Conservation (phyloP, 2,888 invertebrate genomes). For the Habrosyne pyritoides region DNA sequence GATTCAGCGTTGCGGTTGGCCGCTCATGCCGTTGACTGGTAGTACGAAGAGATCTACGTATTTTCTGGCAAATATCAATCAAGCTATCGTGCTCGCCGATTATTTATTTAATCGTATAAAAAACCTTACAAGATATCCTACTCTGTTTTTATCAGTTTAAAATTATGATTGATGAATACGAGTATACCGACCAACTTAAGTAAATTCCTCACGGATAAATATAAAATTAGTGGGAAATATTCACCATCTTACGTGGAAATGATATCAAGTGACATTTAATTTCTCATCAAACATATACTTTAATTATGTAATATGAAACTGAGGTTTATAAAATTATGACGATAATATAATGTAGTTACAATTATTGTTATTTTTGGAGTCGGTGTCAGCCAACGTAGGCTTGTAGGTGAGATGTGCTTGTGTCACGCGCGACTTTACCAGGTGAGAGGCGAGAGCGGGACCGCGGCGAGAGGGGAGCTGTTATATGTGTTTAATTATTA, state of each 20-base stretch:
- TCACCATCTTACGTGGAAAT: background rate
- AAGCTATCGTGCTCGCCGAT: constrained; percentile 19
- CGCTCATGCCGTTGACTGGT: background rate
- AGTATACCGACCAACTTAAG: background rate
- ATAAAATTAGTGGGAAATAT: background rate
- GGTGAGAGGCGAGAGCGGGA: too few relatives aligned
- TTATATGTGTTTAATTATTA: too few relatives aligned
- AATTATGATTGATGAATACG: constrained; percentile 26
- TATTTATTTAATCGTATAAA: constrained; percentile 26
- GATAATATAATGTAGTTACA: too few relatives aligned
- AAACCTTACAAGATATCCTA: constrained; percentile 16
- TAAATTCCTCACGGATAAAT: background rate
- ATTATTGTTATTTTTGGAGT: too few relatives aligned
- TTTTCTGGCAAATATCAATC: constrained; percentile 20
- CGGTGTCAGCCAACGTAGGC: too few relatives aligned
- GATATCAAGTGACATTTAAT: too few relatives aligned
- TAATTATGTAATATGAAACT: too few relatives aligned
- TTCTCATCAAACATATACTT: too few relatives aligned
- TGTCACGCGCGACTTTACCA: too few relatives aligned
- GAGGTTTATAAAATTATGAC: too few relatives aligned
- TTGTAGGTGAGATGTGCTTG: too few relatives aligned
- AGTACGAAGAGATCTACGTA: background rate
- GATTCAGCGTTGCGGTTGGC: background rate
- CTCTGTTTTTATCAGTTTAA: constrained; percentile 22
- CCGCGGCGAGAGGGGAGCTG: too few relatives aligned